Evolutionary conservation across 2,888 invertebrate genomes (phyloP), one percentile per base, ranked within the genome.

Genomic region (Sclerodermus sp.): DNA sequence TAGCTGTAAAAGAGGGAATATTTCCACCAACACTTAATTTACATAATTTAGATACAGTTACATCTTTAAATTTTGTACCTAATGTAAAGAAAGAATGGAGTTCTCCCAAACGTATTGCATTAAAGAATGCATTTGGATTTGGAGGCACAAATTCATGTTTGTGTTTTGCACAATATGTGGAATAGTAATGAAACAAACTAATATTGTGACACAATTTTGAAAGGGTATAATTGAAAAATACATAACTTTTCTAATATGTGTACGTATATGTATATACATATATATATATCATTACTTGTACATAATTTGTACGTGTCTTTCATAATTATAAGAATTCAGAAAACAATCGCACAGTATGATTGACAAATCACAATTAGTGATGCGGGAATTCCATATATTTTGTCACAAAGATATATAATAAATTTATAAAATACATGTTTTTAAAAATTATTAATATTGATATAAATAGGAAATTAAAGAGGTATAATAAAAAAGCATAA

Each of bases 91-190:
- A 82, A 65, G 71, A 79, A 55, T 93, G 92, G 92, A 69, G 77
- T 42, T 60, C 61, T 37, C 71, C 59, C 41, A 81, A 79, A 66
- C 84, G 88, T 69, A 81, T 95, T 65, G 96, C 94, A 13, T 77
- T 99, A 44, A 96, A 94, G 78, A 99, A 99, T 81, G 96, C 98
- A 1, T 98, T 99, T 83, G 99, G 98, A 4, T 99, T 99, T 83
- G 98, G 99, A 47, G 98, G 98, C 38, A 98, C 97, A 2, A 99
- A 99, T 84, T 95, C 96, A 17, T 88, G 89, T 49, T 80, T 96
- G 36, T 91, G 93, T 78, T 79, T 88, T 56, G 79, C 79, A 32
- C 77, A 82, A 58, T 83, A 75, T 64, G 55, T 62, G 17, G 45
- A 55, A 42, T 68, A 46, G 64, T 13, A 5, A 44, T 38, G 8